Percentiles rank a stretch among this genome's conserved stretches.
Evolutionary conservation across 2,113 vertebrate species (phyloP).

Genomic region (Cavia aperea): DNA sequence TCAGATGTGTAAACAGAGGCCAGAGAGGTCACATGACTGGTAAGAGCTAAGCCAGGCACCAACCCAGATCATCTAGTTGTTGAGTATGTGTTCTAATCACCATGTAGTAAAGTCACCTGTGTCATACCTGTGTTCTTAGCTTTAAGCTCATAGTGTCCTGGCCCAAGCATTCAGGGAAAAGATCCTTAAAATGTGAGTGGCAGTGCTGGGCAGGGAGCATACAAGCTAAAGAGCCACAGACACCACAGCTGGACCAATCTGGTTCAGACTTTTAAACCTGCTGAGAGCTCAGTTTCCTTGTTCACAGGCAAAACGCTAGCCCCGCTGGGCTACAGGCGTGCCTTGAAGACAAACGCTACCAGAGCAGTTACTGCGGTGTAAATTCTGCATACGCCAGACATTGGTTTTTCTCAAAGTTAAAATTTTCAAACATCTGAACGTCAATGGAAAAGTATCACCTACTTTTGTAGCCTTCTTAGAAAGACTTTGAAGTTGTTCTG

Average conservation of each 20-base stretch:
- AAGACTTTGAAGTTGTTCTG: neutral
- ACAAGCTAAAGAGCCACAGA: neutral
- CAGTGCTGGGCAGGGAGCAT: fast-evolving
- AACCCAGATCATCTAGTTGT: neutral
- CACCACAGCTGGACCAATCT: fast-evolving
- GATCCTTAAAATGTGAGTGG: neutral
- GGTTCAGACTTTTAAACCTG: neutral
- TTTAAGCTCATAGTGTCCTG: neutral
- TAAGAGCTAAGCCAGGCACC: neutral
- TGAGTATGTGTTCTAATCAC: neutral
- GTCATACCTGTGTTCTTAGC: neutral
- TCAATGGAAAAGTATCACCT: neutral
- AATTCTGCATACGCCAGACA: neutral
- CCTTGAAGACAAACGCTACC: neutral
- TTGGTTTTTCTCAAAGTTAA: neutral
- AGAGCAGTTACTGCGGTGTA: neutral
- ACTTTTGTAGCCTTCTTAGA: neutral
- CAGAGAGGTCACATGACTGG: neutral
- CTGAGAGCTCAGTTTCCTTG: neutral
- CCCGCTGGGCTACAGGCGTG: neutral
- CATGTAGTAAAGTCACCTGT: neutral
- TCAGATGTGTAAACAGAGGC: neutral
- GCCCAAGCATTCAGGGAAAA: neutral
- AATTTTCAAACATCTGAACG: neutral
- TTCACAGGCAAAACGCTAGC: neutral